Evolutionary conservation across 2,888 invertebrate species (phyloP), one percentile per base, ranked within the genome.

Genomic region (Gasteruption jaculator): DNA sequence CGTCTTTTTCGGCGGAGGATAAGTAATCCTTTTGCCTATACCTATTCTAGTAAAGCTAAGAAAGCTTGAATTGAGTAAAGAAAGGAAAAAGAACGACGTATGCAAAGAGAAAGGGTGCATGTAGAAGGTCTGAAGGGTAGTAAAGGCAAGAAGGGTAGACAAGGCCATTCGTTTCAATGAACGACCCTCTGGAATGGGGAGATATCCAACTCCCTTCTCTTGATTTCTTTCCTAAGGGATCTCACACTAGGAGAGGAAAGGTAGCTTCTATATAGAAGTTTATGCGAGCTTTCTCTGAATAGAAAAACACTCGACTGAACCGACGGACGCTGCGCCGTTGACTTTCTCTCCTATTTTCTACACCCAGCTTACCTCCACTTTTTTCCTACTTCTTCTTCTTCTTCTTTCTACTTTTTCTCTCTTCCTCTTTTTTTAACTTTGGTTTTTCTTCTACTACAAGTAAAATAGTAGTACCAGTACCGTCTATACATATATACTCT

Each of bases 151-250:
- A 31, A 24, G 50, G 53, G 54, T 41, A 52, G 57, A 56, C 57
- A 57, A 56, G 58, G 57, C 61, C 60, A 65, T 67, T 66, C 61
- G 61, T 68, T 66, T 65, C 65, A 65, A 65, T 68, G 64, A 66
- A 64, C 60, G 56, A 48, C 49, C 52, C 51, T 48, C 48, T 46
- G 52, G 54, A 54, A 59, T 55, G 56, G 54, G 50, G 49, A 50
- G 56, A 50, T 50, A 55, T 50, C 44, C 56, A 46, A 46, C 43
- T 50, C 27, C 38, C 39, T 16, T 30, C 40, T 38, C 40, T 33
- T 31, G 20, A 26, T 22, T 18, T 22, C 38, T 48, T 48, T 56
- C 54, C 49, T 54, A 38, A 49, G 45, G 53, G 49, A 57, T 58
- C 54, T 45, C 49, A 46, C 43, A 43, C 44, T 45, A 50, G 52